A percentile compares a stretch with the other conserved stretches of the same genome.
Conservation (phyloP, 2,888 invertebrate species). For the Nomada ferruginata region DNA sequence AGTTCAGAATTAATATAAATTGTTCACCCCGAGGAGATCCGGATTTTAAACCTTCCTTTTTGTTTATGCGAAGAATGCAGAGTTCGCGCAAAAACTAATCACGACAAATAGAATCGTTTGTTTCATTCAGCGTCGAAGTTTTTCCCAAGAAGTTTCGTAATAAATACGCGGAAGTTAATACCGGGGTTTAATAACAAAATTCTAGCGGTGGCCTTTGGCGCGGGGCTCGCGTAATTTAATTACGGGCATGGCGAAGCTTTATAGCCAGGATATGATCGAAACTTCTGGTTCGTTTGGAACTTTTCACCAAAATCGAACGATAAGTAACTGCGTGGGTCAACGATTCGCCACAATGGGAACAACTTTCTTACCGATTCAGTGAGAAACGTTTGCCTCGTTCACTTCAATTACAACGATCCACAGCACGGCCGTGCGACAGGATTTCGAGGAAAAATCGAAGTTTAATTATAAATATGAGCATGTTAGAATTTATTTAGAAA, state of each 20-base stretch:
- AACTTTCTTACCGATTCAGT: constrained; percentile 6
- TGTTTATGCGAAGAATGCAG: background rate
- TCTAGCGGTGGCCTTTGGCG: constrained; percentile 1
- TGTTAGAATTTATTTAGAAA: too few relatives aligned
- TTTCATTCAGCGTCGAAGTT: constrained; percentile 4
- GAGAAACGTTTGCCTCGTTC: background rate
- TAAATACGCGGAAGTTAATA: constrained; percentile 42
- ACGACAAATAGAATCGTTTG: constrained; percentile 15
- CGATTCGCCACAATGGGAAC: constrained; percentile 17
- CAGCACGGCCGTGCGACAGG: too few relatives aligned
- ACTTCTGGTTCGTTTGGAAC: constrained; percentile 27
- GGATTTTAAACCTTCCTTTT: background rate
- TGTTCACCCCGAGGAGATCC: background rate
- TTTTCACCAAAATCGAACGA: background rate
- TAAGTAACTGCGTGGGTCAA: constrained; percentile 24
- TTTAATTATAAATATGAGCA: too few relatives aligned
- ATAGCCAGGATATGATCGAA: constrained; percentile 35
- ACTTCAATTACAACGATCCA: constrained; percentile 16
- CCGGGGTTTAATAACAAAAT: constrained; percentile 46
- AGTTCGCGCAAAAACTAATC: constrained; percentile 5
- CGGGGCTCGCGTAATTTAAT: constrained; percentile 41
- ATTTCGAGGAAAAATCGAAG: too few relatives aligned
- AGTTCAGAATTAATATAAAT: background rate
- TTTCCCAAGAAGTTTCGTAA: constrained; percentile 34
- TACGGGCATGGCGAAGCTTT: constrained; percentile 13